phyloP scores from a whole-genome alignment of 2,888 invertebrate genomes.

The Sphaerophoria taeniata region DNA sequence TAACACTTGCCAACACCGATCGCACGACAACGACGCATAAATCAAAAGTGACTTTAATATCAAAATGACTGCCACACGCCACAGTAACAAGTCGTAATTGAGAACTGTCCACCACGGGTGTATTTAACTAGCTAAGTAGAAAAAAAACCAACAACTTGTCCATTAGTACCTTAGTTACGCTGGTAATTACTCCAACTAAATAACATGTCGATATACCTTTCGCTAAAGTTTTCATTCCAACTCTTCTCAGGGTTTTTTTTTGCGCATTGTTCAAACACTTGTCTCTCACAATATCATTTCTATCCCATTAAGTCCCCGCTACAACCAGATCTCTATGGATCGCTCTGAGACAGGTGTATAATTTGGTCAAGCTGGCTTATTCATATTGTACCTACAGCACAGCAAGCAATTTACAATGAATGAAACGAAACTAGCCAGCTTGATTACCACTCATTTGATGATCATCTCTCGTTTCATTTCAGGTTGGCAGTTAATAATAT shows the following conservation, averaged over 20 bases:
- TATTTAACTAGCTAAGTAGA: neutral
- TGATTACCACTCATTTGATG: slow-evolving; percentile 64
- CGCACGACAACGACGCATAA: neutral
- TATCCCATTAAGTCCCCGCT: neutral
- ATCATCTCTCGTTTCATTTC: slow-evolving; percentile 72
- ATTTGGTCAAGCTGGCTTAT: slow-evolving; percentile 48
- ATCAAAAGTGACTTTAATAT: slow-evolving; percentile 27
- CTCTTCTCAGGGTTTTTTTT: neutral
- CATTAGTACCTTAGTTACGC: neutral
- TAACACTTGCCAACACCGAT: neutral
- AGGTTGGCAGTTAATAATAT: slow-evolving; percentile 98
- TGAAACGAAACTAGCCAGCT: slow-evolving; percentile 19
- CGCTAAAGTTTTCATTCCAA: neutral
- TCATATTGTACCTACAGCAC: slow-evolving; percentile 24
- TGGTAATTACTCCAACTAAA: slow-evolving; percentile 7
- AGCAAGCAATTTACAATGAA: slow-evolving; percentile 26
- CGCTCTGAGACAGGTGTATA: slow-evolving; percentile 56
- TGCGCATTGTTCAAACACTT: slow-evolving; percentile 6
- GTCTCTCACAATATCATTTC: slow-evolving; percentile 14
- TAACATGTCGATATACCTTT: neutral
- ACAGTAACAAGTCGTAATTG: neutral
- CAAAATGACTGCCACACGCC: slow-evolving; percentile 5
- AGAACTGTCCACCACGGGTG: neutral
- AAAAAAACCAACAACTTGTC: neutral
- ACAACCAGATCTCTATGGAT: neutral